Evolutionary conservation across 2,797 vertebrate species (phyloP), one percentile per base, ranked within the genome.

Genomic region (Smutsia gigantea): DNA sequence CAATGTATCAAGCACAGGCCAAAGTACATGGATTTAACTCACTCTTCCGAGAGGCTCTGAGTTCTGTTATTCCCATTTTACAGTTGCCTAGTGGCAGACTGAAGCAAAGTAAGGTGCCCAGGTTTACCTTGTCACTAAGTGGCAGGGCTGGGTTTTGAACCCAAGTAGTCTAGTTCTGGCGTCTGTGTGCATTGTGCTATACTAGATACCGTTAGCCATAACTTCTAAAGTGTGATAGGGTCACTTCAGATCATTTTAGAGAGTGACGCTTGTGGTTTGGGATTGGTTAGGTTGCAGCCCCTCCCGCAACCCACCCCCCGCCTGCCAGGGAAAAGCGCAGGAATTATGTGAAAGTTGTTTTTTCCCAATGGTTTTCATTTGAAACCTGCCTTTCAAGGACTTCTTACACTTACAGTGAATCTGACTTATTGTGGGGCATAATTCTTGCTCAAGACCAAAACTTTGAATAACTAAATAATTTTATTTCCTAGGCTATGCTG

Each of bases 401-500:
- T 66, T 93, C 27, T 86, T 68, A 17, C 19, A 37, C 57, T 23
- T 5, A 5, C 42, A 69, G 8, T 75, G 87, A 69, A 53, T 96
- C 93, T 69, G 81, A 63, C 87, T 82, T 82, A 21, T 72, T 74
- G 55, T 66, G 74, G 9, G 19, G 37, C 53, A 14, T n/a, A 42
- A 71, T 0, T 21, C 31, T 46, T 83, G 7, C 64, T 90, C 8
- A 21, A 77, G n/a, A 51, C 63, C 31, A 6, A 19, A 27, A 13
- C 39, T 51, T 0, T 78, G 84, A 59, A 63, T 98, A 93, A 98
- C 96, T 75, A 78, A 81, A 61, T 74, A 95, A 57, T 83, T 98
- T 79, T 98, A n/a, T 72, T 87, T 98, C 90, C 92, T 96, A 99
- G 99, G 98, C 98, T 74, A 99, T 99, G 98, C 98, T 99, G 96